Evolutionary conservation across 1,140 invertebrate species (phyloP).

Genomic region (Limonius californicus): DNA sequence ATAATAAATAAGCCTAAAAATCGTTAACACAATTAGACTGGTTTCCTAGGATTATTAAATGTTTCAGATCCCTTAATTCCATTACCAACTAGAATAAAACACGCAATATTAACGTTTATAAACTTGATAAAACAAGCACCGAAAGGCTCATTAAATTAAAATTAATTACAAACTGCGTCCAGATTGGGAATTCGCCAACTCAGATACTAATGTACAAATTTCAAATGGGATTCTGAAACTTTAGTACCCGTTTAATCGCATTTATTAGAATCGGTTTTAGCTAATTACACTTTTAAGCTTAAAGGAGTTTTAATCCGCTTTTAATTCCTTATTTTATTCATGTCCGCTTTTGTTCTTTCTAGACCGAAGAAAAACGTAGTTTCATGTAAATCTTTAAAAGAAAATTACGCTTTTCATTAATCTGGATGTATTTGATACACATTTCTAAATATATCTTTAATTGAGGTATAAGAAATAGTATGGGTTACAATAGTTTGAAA

Average conservation of each 20-base stretch:
- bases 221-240: constrained; percentile 1
- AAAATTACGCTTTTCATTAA: no score
- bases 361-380: no score
- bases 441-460: no score
- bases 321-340: constrained; percentile 11
- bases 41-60: background rate
- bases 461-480: no score
- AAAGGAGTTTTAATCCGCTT: constrained; percentile 2
- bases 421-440: no score
- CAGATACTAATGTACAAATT: constrained; percentile 12
- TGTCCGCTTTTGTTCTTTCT: background rate
- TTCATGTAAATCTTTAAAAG: no score
- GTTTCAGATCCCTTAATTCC: no score
- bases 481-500: no score
- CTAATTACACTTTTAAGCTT: constrained; percentile 15
- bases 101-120: constrained; percentile 11
- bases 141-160: constrained; percentile 11
- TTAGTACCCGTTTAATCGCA: constrained; percentile 7
- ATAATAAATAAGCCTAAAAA: background rate
- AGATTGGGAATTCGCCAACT: constrained; percentile 7
- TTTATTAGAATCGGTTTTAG: constrained; percentile 14
- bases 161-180: constrained; percentile 15
- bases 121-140: constrained; percentile 5
- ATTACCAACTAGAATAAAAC: background rate
- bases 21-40: background rate